Percentiles rank a stretch among this genome's conserved stretches.
Conservation (phyloP, 2,113 vertebrate species). For the Tachysurus vachellii region DNA sequence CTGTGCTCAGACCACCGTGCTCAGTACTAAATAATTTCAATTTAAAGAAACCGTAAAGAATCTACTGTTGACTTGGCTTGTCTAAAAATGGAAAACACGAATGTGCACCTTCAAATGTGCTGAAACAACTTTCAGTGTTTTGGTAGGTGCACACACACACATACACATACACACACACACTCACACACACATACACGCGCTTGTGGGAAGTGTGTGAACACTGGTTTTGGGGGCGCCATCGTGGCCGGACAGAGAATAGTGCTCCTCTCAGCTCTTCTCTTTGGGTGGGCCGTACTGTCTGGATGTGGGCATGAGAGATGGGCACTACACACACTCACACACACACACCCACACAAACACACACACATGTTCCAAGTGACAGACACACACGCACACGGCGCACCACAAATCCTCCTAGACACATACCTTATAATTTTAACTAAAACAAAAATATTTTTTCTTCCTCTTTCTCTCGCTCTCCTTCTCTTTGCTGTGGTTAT, state of each 20-base stretch:
- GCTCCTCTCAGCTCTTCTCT: constrained; percentile 70
- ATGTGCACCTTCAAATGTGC: constrained; percentile 13
- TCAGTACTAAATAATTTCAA: neutral
- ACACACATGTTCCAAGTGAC: constrained; percentile 20
- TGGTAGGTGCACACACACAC: constrained; percentile 47
- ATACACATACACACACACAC: constrained; percentile 61
- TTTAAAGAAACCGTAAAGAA: constrained; percentile 40
- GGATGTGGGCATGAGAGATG: constrained; percentile 52
- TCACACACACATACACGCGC: constrained; percentile 49
- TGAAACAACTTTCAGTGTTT: constrained; percentile 44
- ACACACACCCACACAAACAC: constrained; percentile 28
- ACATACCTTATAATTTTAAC: constrained; percentile 30
- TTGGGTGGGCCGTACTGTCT: constrained; percentile 71
- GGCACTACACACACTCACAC: constrained; percentile 48
- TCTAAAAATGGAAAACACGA: constrained; percentile 44
- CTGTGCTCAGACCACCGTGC: constrained; percentile 7
- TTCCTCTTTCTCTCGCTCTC: constrained; percentile 34
- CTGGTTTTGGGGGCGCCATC: constrained; percentile 75
- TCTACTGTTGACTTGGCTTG: constrained; percentile 19
- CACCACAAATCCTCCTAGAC: neutral
- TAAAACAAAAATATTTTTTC: constrained; percentile 38
- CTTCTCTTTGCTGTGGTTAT: constrained; percentile 41
- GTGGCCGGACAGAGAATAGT: constrained; percentile 75
- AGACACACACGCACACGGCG: constrained; percentile 9
- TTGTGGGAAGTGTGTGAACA: constrained; percentile 66